These are phyloP conservation scores for Nycteola revayana DNA, from an alignment of 2,888 invertebrate genomes.

Conservation along the genomic window DNA sequence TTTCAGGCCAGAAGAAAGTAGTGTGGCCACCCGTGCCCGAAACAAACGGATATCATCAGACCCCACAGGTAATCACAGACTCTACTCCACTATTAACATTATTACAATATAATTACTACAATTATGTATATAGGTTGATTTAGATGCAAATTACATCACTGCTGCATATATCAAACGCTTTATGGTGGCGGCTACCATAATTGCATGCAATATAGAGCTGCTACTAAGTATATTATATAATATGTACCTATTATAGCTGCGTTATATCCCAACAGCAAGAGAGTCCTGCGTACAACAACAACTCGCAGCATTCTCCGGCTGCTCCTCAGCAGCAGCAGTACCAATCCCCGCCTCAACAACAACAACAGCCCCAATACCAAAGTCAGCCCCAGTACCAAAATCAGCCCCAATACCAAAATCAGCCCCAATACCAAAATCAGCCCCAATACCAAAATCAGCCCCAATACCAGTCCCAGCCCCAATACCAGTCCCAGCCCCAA, in stretches of 20 bases:
- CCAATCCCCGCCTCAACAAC: slow-evolving; percentile 31
- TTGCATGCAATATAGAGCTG: slow-evolving; percentile 45
- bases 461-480: slow-evolving; percentile 32
- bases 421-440: slow-evolving; percentile 73
- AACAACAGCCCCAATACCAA: slow-evolving; percentile 40
- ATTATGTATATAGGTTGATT: slow-evolving; percentile 42
- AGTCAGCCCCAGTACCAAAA: slow-evolving; percentile 29
- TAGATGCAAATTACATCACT: slow-evolving; percentile 44
- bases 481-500: slow-evolving; percentile 39
- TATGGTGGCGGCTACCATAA: slow-evolving; percentile 47
- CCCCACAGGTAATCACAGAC: slow-evolving; percentile 80
- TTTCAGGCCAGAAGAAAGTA: slow-evolving; percentile 91
- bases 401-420: slow-evolving; percentile 45
- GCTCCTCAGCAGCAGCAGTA: slow-evolving; percentile 34
- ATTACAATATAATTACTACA: slow-evolving; percentile 6
- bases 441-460: slow-evolving; percentile 38
- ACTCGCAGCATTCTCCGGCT: slow-evolving; percentile 67
- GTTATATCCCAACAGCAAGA: slow-evolving; percentile 63
- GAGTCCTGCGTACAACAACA: slow-evolving; percentile 72
- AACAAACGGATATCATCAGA: slow-evolving; percentile 83
- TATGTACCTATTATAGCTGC: slow-evolving; percentile 42
- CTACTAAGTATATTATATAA: slow-evolving; percentile 20
- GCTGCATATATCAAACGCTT: slow-evolving; percentile 66
- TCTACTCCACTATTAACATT: neutral
- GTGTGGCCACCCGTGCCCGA: slow-evolving; percentile 93